Evolutionary conservation across 2,888 invertebrate species (phyloP).

Genomic region (Cheilosia vernalis): DNA sequence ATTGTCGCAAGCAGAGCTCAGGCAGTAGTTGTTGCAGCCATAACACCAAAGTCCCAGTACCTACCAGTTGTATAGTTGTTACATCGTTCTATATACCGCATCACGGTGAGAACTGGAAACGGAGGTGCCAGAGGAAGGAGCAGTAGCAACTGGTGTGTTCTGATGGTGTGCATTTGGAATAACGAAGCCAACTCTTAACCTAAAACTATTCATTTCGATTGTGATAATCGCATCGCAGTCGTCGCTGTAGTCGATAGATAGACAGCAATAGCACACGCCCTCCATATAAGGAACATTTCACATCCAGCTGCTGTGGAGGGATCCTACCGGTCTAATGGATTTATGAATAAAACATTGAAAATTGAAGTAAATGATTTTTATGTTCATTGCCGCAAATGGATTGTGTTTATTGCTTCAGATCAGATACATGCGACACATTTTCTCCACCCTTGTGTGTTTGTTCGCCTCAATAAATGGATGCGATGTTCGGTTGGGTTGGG

Average conservation of each 20-base stretch:
- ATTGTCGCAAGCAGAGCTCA: constrained; percentile 43
- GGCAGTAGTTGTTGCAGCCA: constrained; percentile 6
- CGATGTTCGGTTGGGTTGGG: background rate
- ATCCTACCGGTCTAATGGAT: constrained; percentile 46
- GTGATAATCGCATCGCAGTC: constrained; percentile 57
- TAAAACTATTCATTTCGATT: constrained; percentile 69
- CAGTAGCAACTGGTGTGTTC: background rate
- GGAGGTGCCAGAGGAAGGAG: background rate
- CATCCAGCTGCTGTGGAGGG: constrained; percentile 8
- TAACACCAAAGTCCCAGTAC: background rate
- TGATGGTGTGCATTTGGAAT: constrained; percentile 57
- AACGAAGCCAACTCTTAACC: constrained; percentile 70
- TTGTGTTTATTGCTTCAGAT: constrained; percentile 49
- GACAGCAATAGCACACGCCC: constrained; percentile 3
- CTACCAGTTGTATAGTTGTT: background rate
- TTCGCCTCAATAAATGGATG: constrained; percentile 1
- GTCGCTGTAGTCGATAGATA: constrained; percentile 7
- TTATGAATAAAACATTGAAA: constrained; percentile 70
- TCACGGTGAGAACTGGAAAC: background rate
- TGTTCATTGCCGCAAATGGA: constrained; percentile 63
- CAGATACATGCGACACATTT: constrained; percentile 25
- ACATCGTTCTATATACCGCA: constrained; percentile 14
- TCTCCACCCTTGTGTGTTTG: background rate
- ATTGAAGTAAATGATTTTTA: constrained; percentile 67
- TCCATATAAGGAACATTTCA: background rate